A percentile compares a stretch with the other conserved stretches of the same genome.
phyloP scores from a whole-genome alignment of 2,888 invertebrate species.

The Athetis lepigone region DNA sequence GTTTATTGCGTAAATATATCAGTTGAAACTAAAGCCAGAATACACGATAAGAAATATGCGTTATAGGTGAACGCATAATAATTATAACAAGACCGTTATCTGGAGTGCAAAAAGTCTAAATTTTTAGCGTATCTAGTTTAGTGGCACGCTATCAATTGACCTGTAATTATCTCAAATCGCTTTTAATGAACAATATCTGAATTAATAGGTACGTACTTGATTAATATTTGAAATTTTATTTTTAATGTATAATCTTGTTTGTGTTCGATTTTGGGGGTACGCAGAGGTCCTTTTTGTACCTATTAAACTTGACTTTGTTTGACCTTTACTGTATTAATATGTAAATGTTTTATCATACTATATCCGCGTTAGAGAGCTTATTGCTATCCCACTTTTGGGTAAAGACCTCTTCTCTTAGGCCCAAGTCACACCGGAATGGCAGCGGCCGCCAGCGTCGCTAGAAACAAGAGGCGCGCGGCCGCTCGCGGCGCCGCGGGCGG shows the following conservation, averaged over 20 bases:
- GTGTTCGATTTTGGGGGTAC: conserved; percentile 38
- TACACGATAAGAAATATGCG: conserved; percentile 47
- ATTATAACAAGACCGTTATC: conserved; percentile 58
- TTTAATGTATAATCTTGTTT: conserved; percentile 40
- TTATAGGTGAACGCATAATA: conserved; percentile 60
- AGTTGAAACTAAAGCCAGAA: neutral
- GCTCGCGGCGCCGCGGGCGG: no score
- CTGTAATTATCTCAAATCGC: conserved; percentile 61
- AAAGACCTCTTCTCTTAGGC: no score
- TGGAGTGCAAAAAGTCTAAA: conserved; percentile 74
- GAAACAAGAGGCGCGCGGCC: no score
- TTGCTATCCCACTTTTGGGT: no score
- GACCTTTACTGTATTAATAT: no score
- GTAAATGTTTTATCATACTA: no score
- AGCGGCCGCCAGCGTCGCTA: no score
- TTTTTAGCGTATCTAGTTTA: conserved; percentile 74
- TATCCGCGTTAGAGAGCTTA: no score
- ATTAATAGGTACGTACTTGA: conserved; percentile 39
- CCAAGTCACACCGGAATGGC: no score
- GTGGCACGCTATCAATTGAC: conserved; percentile 61
- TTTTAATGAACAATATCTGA: conserved; percentile 52
- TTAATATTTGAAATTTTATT: conserved; percentile 50
- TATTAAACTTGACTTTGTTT: no score
- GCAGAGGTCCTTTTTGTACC: conserved; percentile 28
- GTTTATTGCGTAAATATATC: neutral